A percentile compares a stretch with the other conserved stretches of the same genome.
Conservation (phyloP, 2,888 invertebrate genomes). For the Lithosia quadra region DNA sequence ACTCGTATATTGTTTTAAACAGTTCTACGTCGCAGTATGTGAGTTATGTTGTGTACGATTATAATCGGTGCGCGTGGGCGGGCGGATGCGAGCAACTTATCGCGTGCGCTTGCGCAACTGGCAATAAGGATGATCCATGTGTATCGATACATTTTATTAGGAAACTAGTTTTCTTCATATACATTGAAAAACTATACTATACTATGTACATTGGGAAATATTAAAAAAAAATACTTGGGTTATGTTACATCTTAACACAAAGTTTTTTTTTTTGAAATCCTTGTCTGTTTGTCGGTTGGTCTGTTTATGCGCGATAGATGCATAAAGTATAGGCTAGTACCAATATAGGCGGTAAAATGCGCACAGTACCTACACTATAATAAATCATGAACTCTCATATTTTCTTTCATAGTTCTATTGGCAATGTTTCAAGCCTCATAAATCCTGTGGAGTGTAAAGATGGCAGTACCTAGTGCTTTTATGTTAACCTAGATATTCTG, state of each 20-base stretch:
- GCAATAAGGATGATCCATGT: constrained; percentile 44
- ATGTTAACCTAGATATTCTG: constrained; percentile 34
- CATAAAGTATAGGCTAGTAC: too few species aligned
- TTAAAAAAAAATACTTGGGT: too few species aligned
- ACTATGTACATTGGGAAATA: too few species aligned
- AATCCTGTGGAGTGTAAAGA: constrained; percentile 43
- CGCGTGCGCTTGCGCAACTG: constrained; percentile 57
- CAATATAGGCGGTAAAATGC: too few species aligned
- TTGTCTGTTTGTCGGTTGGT: too few species aligned
- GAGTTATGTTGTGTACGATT: constrained; percentile 34
- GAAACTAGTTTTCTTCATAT: neutral
- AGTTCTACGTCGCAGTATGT: constrained; percentile 21
- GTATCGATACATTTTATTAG: constrained; percentile 34
- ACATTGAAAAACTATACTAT: neutral
- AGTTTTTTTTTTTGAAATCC: too few species aligned
- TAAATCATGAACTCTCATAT: neutral
- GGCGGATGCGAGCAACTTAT: constrained; percentile 67
- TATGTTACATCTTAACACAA: too few species aligned
- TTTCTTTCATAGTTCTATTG: constrained; percentile 35
- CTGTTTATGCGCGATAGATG: too few species aligned
- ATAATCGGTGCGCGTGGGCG: constrained; percentile 62
- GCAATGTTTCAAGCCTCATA: constrained; percentile 43
- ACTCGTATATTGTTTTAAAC: constrained; percentile 22
- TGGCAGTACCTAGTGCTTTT: constrained; percentile 36
- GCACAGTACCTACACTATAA: too few species aligned